Conservation (phyloP, 2,113 vertebrate species). For the Empidonax alnorum region DNA sequence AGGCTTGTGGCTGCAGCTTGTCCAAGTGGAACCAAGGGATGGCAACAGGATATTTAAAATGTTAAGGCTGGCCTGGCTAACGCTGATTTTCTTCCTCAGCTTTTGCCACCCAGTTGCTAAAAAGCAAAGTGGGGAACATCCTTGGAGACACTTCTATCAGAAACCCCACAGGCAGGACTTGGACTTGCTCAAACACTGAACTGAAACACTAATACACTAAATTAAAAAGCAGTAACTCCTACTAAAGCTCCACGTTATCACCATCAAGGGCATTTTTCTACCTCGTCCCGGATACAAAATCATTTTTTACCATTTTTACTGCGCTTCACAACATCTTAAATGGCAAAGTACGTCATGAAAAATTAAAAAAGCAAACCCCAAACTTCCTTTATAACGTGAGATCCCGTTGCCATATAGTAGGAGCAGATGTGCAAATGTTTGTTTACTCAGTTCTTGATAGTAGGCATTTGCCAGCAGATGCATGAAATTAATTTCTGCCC, state of each 20-base stretch:
- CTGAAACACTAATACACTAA: not conserved
- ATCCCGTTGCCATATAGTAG: conserved; percentile 25
- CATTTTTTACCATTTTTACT: not conserved
- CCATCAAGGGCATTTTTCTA: not conserved
- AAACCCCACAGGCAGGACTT: fast-evolving
- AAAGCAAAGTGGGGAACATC: not conserved
- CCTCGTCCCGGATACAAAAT: not conserved
- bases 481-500: conserved; percentile 75
- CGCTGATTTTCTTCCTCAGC: not conserved
- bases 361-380: not conserved
- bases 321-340: not conserved
- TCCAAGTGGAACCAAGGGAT: fast-evolving
- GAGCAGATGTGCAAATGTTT: conserved; percentile 70
- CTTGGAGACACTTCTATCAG: not conserved
- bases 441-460: conserved; percentile 61
- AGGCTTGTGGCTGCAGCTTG: not conserved
- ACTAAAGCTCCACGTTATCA: not conserved
- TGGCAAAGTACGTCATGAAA: not conserved
- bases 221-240: not conserved
- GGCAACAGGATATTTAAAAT: not conserved
- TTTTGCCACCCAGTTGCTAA: not conserved
- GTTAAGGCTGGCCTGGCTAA: not conserved
- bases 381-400: not conserved
- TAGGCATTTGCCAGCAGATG: conserved; percentile 70
- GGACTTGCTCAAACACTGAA: not conserved